Conservation (phyloP, 2,113 vertebrate species). For the Gopherus evgoodei region DNA sequence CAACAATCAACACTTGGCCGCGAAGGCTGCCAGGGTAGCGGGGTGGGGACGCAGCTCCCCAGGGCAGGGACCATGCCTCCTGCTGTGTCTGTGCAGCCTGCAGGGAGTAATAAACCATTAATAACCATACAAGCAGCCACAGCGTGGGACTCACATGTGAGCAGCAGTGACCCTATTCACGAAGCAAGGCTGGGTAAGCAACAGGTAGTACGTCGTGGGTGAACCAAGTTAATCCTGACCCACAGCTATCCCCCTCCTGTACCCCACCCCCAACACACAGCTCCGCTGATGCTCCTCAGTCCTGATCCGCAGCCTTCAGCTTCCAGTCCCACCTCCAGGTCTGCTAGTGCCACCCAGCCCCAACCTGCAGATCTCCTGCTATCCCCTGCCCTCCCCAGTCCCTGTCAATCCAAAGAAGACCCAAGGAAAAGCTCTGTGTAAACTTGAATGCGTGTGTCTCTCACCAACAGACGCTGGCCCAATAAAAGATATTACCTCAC, state of each 20-base stretch:
- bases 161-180: background rate
- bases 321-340: background rate
- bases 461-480: background rate
- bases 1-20: background rate
- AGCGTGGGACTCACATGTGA: background rate
- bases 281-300: background rate
- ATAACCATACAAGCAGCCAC: background rate
- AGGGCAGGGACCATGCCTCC: background rate
- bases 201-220: background rate
- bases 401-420: background rate
- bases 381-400: too few species aligned
- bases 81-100: accelerated
- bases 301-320: background rate
- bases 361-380: too few species aligned
- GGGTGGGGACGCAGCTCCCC: accelerated
- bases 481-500: background rate
- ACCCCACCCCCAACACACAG: background rate
- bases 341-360: background rate
- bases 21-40: background rate
- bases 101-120: accelerated
- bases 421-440: background rate
- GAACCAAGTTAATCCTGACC: background rate
- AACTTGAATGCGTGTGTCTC: background rate
- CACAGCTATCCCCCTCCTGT: background rate
- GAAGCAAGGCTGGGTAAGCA: background rate